These are phyloP conservation scores for Hydrozoanthus tunicans DNA, from an alignment of 64 coral and sea anemone genomes.

Conservation along the genomic window DNA sequence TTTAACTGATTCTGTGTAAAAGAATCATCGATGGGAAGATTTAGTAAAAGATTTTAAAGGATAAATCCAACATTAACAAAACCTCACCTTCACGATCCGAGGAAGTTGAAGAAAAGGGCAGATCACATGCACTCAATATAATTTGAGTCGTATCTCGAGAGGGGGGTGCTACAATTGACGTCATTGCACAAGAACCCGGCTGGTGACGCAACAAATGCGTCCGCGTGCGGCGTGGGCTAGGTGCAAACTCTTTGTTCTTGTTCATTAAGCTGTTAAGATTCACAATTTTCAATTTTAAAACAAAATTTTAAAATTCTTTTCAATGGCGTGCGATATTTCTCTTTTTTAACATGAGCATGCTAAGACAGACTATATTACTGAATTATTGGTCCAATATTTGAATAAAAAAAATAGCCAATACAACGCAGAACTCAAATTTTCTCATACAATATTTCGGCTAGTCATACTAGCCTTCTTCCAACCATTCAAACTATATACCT, in stretches of 20 bases:
- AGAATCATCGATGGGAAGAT: conserved; percentile 27
- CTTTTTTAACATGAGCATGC: too few species aligned
- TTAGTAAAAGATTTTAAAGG: conserved; percentile 2
- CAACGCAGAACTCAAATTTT: too few species aligned
- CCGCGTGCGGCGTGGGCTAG: too few species aligned
- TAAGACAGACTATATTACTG: too few species aligned
- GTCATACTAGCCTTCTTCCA: too few species aligned
- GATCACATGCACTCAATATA: conserved; percentile 15
- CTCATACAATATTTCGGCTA: too few species aligned
- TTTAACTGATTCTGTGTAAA: background rate
- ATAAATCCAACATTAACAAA: background rate
- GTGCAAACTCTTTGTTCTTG: background rate
- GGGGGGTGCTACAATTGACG: conserved; percentile 81
- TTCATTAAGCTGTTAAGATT: background rate
- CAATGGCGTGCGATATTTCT: too few species aligned
- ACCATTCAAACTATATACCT: too few species aligned
- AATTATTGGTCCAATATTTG: too few species aligned
- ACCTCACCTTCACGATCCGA: conserved; percentile 59
- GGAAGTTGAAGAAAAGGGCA: conserved; percentile 64
- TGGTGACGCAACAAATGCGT: conserved; percentile 46
- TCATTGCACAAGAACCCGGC: conserved; percentile 48
- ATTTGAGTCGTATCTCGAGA: conserved; percentile 48
- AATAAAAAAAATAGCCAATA: too few species aligned
- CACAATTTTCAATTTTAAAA: too few species aligned
- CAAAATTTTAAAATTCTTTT: too few species aligned